phyloP scores from a whole-genome alignment of 2,113 vertebrate species.

The Equus przewalskii region DNA sequence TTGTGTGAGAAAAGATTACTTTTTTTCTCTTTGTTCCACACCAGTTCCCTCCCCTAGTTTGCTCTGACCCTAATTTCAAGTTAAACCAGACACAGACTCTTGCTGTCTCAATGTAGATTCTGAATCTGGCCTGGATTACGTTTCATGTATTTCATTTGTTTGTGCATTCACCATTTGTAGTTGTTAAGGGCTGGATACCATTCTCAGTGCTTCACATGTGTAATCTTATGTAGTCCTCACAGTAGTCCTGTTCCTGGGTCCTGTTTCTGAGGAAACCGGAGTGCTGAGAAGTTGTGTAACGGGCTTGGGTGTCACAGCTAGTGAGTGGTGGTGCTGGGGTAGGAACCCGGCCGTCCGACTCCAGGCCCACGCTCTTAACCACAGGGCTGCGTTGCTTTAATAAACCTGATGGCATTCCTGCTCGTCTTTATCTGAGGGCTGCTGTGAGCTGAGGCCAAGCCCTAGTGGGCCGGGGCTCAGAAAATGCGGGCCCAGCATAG shows the following conservation, averaged over 20 bases:
- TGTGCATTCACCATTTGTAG: background rate
- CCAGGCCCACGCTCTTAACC: background rate
- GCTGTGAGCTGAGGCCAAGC: background rate
- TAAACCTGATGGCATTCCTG: background rate
- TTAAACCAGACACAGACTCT: background rate
- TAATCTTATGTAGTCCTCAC: background rate
- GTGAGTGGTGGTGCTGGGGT: background rate
- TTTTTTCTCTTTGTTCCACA: background rate
- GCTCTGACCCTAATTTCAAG: background rate
- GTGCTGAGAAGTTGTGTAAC: background rate
- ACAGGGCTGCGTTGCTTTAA: accelerated
- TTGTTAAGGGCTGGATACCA: background rate
- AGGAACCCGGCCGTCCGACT: too few relatives aligned
- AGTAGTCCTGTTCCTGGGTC: background rate
- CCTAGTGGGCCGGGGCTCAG: background rate
- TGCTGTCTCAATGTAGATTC: background rate
- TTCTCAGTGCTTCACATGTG: background rate
- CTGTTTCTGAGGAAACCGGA: background rate
- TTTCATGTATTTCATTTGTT: background rate
- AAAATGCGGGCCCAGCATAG: background rate
- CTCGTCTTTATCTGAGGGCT: background rate
- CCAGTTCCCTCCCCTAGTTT: background rate
- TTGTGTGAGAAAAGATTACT: background rate
- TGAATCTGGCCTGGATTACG: background rate
- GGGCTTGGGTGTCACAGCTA: background rate